phyloP scores from a whole-genome alignment of 2,113 vertebrate species.

The Notarius lentiginosus region DNA sequence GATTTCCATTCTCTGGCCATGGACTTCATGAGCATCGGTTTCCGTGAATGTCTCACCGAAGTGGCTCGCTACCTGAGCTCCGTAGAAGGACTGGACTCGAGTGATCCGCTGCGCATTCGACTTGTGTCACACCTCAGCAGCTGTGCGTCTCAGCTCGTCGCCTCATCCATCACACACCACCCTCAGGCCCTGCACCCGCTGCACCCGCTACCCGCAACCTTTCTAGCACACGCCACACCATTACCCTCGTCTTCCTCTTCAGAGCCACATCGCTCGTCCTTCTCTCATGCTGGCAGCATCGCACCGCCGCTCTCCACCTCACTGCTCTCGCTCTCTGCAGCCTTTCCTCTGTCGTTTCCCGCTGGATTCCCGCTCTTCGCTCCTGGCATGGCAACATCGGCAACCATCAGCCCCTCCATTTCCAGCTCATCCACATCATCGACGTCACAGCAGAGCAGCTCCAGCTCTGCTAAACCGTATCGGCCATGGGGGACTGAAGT shows the following conservation, averaged over 20 bases:
- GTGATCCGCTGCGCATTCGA: slow-evolving; percentile 80
- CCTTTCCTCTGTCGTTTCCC: slow-evolving; percentile 81
- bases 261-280: slow-evolving; percentile 80
- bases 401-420: slow-evolving; percentile 76
- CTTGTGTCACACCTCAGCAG: slow-evolving; percentile 91
- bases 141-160: slow-evolving; percentile 82
- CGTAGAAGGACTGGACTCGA: slow-evolving; percentile 84
- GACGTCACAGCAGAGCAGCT: slow-evolving; percentile 71
- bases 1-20: slow-evolving; percentile 87
- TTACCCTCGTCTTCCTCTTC: slow-evolving; percentile 70
- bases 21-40: slow-evolving; percentile 98
- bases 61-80: slow-evolving; percentile 87
- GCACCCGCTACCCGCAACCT: slow-evolving; percentile 77
- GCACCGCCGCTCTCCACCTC: slow-evolving; percentile 82
- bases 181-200: slow-evolving; percentile 77
- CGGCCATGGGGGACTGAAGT: slow-evolving; percentile 93
- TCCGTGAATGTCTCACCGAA: slow-evolving; percentile 89
- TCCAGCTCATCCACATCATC: slow-evolving; percentile 71
- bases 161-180: slow-evolving; percentile 77
- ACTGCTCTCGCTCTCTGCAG: slow-evolving; percentile 84
- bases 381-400: slow-evolving; percentile 71
- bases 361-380: slow-evolving; percentile 80
- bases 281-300: slow-evolving; percentile 75
- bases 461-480: slow-evolving; percentile 77
- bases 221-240: slow-evolving; percentile 73